These are phyloP conservation scores for Limnephilus lunatus DNA, from an alignment of 2,888 invertebrate genomes.

Conservation along the genomic window DNA sequence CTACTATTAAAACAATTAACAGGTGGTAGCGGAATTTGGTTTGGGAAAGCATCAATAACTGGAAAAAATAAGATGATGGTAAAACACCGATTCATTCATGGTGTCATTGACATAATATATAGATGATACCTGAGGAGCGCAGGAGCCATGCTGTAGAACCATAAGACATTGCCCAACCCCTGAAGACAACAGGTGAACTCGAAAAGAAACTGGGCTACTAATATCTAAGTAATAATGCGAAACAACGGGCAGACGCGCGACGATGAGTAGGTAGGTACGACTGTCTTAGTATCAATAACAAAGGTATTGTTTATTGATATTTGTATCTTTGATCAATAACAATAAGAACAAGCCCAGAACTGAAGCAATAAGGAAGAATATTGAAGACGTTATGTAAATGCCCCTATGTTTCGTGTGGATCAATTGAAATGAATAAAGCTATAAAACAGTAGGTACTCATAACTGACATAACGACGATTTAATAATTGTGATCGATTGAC, in stretches of 20 bases:
- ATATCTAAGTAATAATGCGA: background rate
- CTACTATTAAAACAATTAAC: background rate
- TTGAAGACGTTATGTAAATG: background rate
- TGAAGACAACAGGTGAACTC: background rate
- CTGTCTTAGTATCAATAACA: background rate
- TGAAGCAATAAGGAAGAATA: background rate
- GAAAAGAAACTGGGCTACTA: background rate
- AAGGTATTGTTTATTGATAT: no score
- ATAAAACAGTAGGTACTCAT: background rate
- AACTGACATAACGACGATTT: background rate
- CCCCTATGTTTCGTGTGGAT: background rate
- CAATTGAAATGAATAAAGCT: background rate
- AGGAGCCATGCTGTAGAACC: background rate
- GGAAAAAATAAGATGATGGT: background rate
- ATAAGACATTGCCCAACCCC: background rate
- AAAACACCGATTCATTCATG: no score
- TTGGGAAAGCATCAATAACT: background rate
- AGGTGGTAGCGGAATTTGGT: background rate
- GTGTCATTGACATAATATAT: no score
- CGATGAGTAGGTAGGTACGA: background rate
- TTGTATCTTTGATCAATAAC: no score
- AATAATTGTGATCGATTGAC: background rate
- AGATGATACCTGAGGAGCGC: background rate
- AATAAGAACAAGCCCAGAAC: background rate
- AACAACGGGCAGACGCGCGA: background rate